A percentile compares a stretch with the other conserved stretches of the same genome.
Evolutionary conservation across 1,140 invertebrate genomes (phyloP).

Genomic region (Microvelia longipes): DNA sequence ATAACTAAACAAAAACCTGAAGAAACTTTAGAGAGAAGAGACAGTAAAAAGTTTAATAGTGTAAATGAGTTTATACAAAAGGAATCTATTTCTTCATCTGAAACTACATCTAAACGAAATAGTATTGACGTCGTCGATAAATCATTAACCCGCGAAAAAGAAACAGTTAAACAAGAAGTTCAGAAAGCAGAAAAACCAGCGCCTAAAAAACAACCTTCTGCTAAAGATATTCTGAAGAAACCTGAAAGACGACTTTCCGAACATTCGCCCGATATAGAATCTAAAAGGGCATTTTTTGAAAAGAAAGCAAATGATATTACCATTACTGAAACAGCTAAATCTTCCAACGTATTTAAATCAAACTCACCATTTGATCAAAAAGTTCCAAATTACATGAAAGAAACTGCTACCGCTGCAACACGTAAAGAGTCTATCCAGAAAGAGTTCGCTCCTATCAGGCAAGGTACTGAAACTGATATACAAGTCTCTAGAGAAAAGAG

Average conservation of each 20-base stretch:
- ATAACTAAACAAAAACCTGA: slow-evolving; percentile 31
- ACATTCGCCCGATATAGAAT: slow-evolving; percentile 10
- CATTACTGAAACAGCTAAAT: neutral
- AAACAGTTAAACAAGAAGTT: neutral
- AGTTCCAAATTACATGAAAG: neutral
- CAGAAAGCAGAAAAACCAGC: neutral
- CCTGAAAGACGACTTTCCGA: slow-evolving; percentile 3
- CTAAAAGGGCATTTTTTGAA: slow-evolving; percentile 21
- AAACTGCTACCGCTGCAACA: neutral
- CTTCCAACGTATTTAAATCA: neutral
- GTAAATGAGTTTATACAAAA: neutral
- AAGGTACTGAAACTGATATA: slow-evolving; percentile 6
- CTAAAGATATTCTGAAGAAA: neutral
- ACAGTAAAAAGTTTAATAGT: neutral
- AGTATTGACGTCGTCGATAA: neutral
- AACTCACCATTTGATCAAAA: neutral
- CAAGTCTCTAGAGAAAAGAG: slow-evolving; percentile 2
- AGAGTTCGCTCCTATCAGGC: neutral
- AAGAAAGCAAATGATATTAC: slow-evolving; percentile 15
- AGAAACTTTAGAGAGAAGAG: slow-evolving; percentile 29
- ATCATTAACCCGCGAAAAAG: neutral
- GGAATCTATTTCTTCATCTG: neutral
- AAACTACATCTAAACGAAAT: neutral
- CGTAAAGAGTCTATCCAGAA: neutral
- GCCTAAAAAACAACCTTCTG: slow-evolving; percentile 18